phyloP scores from a whole-genome alignment of 2,888 invertebrate species.

The Zelleria hepariella region DNA sequence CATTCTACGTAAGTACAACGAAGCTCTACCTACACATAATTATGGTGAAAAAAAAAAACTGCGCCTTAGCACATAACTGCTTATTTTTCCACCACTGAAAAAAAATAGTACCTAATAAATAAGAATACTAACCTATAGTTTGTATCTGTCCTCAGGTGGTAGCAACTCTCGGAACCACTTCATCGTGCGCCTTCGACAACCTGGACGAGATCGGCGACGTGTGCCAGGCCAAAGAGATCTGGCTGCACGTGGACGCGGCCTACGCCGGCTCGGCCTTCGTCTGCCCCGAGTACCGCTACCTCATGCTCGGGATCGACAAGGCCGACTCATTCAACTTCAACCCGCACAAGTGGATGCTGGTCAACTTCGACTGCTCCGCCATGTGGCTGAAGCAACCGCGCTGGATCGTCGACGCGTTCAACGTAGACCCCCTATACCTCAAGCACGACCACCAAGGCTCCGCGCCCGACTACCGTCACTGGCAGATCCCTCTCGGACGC shows the following conservation, averaged over 20 bases:
- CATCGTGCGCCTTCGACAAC: slow-evolving; percentile 95
- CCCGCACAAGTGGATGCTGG: slow-evolving; percentile 98
- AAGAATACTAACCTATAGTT: background rate
- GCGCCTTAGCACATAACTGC: no score
- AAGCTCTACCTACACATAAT: no score
- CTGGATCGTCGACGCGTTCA: slow-evolving; percentile 94
- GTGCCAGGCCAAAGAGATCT: slow-evolving; percentile 81
- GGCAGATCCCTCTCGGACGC: slow-evolving; percentile 96
- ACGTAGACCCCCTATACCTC: slow-evolving; percentile 96
- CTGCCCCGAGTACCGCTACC: slow-evolving; percentile 94
- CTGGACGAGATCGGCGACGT: slow-evolving; percentile 92
- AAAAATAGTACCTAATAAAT: background rate
- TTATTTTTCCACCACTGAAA: no score
- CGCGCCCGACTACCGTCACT: slow-evolving; percentile 95
- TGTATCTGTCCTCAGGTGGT: slow-evolving; percentile 74
- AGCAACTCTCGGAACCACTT: slow-evolving; percentile 94
- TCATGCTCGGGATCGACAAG: slow-evolving; percentile 89
- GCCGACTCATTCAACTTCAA: slow-evolving; percentile 99
- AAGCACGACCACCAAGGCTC: slow-evolving; percentile 94
- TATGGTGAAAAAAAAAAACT: no score
- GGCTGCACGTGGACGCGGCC: slow-evolving; percentile 98
- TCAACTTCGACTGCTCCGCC: slow-evolving; percentile 99
- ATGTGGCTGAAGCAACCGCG: slow-evolving; percentile 96
- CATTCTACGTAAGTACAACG: slow-evolving; percentile 91
- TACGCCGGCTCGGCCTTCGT: slow-evolving; percentile 97